Conservation (phyloP, 2,797 vertebrate species). For the Notolepis coatsorum region DNA sequence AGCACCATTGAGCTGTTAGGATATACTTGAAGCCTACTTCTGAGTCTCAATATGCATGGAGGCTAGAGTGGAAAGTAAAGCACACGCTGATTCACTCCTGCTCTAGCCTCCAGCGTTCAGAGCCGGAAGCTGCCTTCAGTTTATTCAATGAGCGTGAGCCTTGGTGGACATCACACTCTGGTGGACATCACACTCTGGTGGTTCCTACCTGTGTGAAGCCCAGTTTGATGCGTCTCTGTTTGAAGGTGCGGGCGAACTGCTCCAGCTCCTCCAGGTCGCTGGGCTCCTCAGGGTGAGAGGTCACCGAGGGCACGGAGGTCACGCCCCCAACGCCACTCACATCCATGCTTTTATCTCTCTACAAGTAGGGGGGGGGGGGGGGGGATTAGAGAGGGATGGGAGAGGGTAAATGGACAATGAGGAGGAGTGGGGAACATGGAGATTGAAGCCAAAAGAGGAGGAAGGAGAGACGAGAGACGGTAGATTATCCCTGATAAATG, state of each 20-base stretch:
- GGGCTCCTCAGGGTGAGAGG: slow-evolving; percentile 89
- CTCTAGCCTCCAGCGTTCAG: no score
- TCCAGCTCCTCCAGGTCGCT: slow-evolving; percentile 95
- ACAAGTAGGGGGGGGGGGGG: no score
- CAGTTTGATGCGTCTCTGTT: slow-evolving; percentile 93
- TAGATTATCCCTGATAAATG: background rate
- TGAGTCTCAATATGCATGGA: no score
- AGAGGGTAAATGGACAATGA: background rate
- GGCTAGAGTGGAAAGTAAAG: no score
- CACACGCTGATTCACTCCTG: no score
- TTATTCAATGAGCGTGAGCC: no score
- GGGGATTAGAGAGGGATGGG: slow-evolving; percentile 1
- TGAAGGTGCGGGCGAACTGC: slow-evolving; percentile 94
- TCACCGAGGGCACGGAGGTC: slow-evolving; percentile 70
- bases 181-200: background rate
- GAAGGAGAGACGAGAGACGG: background rate
- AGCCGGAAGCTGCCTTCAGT: no score
- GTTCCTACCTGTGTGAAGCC: slow-evolving; percentile 90
- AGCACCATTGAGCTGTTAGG: no score
- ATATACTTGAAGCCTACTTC: no score
- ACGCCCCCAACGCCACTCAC: slow-evolving; percentile 61
- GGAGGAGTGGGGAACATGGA: background rate
- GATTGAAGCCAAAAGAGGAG: no score
- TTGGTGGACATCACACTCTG: no score
- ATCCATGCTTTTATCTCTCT: slow-evolving; percentile 81